Base-by-base conservation (phyloP, 2,888 invertebrate species). In the Eristalis pertinax region DNA sequence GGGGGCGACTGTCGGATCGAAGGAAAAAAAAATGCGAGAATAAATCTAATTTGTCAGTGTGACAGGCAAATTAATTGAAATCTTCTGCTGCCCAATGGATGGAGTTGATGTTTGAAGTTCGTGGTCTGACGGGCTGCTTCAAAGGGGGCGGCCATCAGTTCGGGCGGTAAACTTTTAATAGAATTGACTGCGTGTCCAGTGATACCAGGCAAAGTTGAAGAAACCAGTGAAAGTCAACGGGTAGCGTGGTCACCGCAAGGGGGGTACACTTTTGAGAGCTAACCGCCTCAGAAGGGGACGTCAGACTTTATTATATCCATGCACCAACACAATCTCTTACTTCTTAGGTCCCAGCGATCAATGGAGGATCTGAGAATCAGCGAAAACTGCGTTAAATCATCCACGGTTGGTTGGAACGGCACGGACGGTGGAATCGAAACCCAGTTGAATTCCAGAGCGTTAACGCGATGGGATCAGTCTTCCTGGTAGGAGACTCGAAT, bases 31-130 rank as follows among this genome's bases (percentile, higher is more conserved):
- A 32, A 22, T 29, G 0, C 11, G 76, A 65, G 56, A 58, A 65
- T 85, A 81, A 78, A 86, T 82, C 82, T 74, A 69, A 74, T 77
- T 69, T 74, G 24, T 58, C 58, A 69, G 50, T 74, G 32, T 77
- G 82, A 78, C 74, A 77, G 64, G 74, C 19, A 78, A 73, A 86
- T 86, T 85, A 86, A 86, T 86, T 74, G 76, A 50, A 78, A 26
- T 43, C 62, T 76, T 76, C 70, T 67, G 26, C 60, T 11, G 7
- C 5, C 8, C 8, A 4, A 19, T 19, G 50, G 50, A 50, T 50
- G 50, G 50, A n/a, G n/a, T 19, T 43, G 43, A 19, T 1, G 50
- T 19, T 50, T 50, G 50, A 50, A 8, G 50, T 50, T 19, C 19
- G 43, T n/a, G 43, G 43, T 43, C n/a, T 43, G 50, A 50, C 50